A percentile compares a stretch with the other conserved stretches of the same genome.
phyloP scores from a whole-genome alignment of 2,113 vertebrate species.

The Ciconia boyciana region DNA sequence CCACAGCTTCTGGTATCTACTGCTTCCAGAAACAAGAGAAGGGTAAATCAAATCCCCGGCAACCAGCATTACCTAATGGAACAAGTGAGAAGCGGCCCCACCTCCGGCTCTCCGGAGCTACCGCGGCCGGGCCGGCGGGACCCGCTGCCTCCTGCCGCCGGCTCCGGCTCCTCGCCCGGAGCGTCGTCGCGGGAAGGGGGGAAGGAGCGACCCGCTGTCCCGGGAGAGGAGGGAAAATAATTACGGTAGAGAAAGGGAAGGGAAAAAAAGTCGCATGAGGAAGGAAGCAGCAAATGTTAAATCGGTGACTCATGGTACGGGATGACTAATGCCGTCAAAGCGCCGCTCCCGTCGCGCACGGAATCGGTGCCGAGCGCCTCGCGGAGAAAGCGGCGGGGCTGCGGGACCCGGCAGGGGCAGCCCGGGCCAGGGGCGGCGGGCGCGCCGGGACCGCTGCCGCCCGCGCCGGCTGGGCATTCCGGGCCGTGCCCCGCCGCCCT shows the following conservation, averaged over 20 bases:
- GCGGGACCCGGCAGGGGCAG: neutral
- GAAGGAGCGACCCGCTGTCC: neutral
- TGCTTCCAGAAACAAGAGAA: neutral
- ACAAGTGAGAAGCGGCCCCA: neutral
- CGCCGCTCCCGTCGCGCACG: neutral
- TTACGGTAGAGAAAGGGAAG: neutral
- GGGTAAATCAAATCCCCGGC: neutral
- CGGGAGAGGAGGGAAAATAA: neutral
- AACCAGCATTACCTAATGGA: neutral
- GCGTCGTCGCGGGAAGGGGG: accelerated
- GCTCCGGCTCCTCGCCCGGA: neutral
- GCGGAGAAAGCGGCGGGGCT: neutral
- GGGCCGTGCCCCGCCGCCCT: neutral
- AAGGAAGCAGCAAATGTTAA: slow-evolving; percentile 48
- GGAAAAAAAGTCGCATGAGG: neutral
- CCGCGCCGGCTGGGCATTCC: too few species aligned
- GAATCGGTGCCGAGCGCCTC: neutral
- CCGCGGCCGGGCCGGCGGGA: neutral
- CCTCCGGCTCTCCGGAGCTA: neutral
- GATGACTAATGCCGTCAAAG: slow-evolving; percentile 39
- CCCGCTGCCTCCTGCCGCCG: neutral
- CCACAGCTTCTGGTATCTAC: neutral
- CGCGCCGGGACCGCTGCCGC: neutral
- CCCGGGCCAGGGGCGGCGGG: neutral
- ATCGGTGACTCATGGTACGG: slow-evolving; percentile 6